These are phyloP conservation scores for Alviniconcha strummeri DNA, from an alignment of 2,888 invertebrate genomes.

Conservation along the genomic window DNA sequence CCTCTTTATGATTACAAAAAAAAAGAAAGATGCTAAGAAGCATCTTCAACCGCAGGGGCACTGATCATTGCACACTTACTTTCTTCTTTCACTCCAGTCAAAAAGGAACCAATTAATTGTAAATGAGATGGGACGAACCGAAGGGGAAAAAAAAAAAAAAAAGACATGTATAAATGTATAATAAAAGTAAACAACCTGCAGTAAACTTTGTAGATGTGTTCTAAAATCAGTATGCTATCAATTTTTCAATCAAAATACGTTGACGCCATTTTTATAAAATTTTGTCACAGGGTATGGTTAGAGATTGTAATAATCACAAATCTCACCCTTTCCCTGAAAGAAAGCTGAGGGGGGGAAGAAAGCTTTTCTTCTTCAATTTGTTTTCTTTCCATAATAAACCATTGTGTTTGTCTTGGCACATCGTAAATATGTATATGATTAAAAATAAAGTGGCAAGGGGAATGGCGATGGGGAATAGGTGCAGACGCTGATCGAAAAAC, in stretches of 20 bases:
- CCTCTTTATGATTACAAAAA: too few species aligned
- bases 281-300: slow-evolving; percentile 21
- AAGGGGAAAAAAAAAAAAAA: slow-evolving; percentile 3
- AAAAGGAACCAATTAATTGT: neutral
- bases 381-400: slow-evolving; percentile 23
- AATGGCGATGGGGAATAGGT: slow-evolving; percentile 1
- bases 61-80: too few species aligned
- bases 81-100: too few species aligned
- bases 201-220: slow-evolving; percentile 27
- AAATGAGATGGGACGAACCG: neutral
- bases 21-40: too few species aligned
- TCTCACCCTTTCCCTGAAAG: slow-evolving; percentile 27
- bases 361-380: neutral
- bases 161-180: slow-evolving; percentile 15
- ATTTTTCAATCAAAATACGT: slow-evolving; percentile 23
- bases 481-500: neutral
- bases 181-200: slow-evolving; percentile 28
- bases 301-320: slow-evolving; percentile 33
- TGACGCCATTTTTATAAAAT: slow-evolving; percentile 23
- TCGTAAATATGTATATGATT: slow-evolving; percentile 36
- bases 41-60: too few species aligned
- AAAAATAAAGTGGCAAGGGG: slow-evolving; percentile 26
- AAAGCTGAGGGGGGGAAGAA: slow-evolving; percentile 8
- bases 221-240: slow-evolving; percentile 34
- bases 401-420: slow-evolving; percentile 41